A percentile compares a stretch with the other conserved stretches of the same genome.
Evolutionary conservation across 2,888 invertebrate genomes (phyloP).

Genomic region (Nemurella pictetii): DNA sequence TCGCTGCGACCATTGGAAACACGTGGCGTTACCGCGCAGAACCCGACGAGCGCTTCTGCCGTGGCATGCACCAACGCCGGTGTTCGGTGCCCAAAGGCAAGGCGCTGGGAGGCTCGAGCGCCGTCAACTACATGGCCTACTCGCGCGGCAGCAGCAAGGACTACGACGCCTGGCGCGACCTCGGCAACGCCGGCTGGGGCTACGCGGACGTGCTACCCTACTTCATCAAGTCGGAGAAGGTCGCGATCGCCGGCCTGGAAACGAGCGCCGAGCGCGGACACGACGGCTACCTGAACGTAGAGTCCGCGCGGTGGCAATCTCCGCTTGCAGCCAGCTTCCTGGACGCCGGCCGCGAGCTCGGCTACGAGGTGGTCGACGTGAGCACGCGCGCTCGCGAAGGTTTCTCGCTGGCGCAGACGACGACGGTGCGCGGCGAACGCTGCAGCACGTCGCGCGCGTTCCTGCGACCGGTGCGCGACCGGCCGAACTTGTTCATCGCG

Average conservation of each 20-base stretch:
- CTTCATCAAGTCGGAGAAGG: slow-evolving; percentile 50
- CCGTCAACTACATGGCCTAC: slow-evolving; percentile 53
- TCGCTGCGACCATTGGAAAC: too few relatives aligned
- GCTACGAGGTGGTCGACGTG: slow-evolving; percentile 67
- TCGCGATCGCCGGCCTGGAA: slow-evolving; percentile 59
- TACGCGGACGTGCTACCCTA: slow-evolving; percentile 27
- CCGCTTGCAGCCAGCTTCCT: slow-evolving; percentile 66
- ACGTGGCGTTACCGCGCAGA: too few relatives aligned
- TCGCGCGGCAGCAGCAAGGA: slow-evolving; percentile 51
- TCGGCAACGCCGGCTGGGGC: slow-evolving; percentile 43
- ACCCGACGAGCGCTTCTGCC: slow-evolving; percentile 42
- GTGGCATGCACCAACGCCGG: slow-evolving; percentile 44
- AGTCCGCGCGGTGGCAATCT: slow-evolving; percentile 65
- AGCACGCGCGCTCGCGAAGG: slow-evolving; percentile 62
- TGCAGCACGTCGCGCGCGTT: slow-evolving; percentile 82
- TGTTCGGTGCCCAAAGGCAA: slow-evolving; percentile 66
- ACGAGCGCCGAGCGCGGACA: slow-evolving; percentile 68
- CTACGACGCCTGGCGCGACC: slow-evolving; percentile 51
- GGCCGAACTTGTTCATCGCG: slow-evolving; percentile 71
- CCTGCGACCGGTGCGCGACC: slow-evolving; percentile 64
- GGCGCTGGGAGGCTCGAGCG: slow-evolving; percentile 57
- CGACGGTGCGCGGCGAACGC: slow-evolving; percentile 69
- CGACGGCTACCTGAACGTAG: slow-evolving; percentile 70
- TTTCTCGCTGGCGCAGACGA: slow-evolving; percentile 72
- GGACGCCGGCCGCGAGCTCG: slow-evolving; percentile 68